phyloP scores from a whole-genome alignment of 92 coral and sea anemone genomes.

The Heteractis magnifica region DNA sequence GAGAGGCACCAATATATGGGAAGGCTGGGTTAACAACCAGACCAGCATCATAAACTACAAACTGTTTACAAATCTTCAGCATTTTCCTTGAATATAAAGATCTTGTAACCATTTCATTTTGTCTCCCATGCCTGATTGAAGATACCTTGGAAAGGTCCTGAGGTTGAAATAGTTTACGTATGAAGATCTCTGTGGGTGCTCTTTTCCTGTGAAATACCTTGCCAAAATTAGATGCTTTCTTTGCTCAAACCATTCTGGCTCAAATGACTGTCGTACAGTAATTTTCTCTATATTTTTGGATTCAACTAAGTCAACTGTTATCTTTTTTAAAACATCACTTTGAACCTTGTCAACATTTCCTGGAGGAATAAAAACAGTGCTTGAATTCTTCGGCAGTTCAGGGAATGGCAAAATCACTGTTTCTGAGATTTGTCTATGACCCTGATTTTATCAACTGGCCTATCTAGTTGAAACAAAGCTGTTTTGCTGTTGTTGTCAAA shows the following conservation, averaged over 20 bases:
- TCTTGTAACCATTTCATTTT: slow-evolving; percentile 4
- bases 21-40: slow-evolving; percentile 9
- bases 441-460: too few species aligned
- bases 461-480: too few species aligned
- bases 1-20: not conserved
- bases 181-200: slow-evolving; percentile 27
- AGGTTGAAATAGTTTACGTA: slow-evolving; percentile 23
- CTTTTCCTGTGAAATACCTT: slow-evolving; percentile 10
- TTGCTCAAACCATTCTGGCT: slow-evolving; percentile 33
- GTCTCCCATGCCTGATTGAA: slow-evolving; percentile 30
- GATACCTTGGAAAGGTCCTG: slow-evolving; percentile 36
- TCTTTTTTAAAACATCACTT: not conserved
- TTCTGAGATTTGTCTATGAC: too few species aligned
- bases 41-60: slow-evolving; percentile 15
- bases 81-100: slow-evolving; percentile 27
- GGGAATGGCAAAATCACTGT: too few species aligned
- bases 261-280: slow-evolving; percentile 29
- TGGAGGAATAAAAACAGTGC: too few species aligned
- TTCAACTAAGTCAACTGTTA: not conserved
- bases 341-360: too few species aligned
- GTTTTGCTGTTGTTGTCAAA: too few species aligned
- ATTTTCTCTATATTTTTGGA: slow-evolving; percentile 9
- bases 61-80: slow-evolving; percentile 32
- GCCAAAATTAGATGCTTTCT: slow-evolving; percentile 45
- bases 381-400: too few species aligned